Percentiles rank a stretch among this genome's conserved stretches.
Evolutionary conservation across 1,140 invertebrate genomes (phyloP).

Genomic region (Trichonephila inaurata): DNA sequence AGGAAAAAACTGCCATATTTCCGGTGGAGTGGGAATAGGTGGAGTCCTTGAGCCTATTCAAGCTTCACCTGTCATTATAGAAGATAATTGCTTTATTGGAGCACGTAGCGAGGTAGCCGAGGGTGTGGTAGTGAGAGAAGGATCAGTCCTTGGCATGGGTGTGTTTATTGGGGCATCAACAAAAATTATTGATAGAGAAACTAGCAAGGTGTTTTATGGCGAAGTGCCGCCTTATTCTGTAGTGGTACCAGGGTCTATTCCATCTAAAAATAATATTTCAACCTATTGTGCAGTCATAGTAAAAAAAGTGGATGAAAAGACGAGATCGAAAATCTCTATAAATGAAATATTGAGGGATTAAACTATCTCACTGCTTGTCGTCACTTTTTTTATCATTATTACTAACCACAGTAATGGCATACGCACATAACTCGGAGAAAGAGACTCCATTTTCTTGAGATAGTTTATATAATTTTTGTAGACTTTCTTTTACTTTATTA

Average conservation of each 20-base stretch:
- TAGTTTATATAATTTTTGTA: constrained; percentile 19
- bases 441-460: constrained; percentile 12
- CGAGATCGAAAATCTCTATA: constrained; percentile 13
- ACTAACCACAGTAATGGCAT: constrained; percentile 12
- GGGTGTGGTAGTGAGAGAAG: constrained; percentile 39
- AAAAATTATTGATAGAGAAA: constrained; percentile 7
- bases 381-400: neutral
- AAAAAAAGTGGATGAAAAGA: constrained; percentile 15
- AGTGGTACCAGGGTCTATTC: neutral
- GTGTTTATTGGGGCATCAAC: neutral
- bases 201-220: neutral
- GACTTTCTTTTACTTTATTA: constrained; percentile 16
- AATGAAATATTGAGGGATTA: constrained; percentile 15
- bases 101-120: constrained; percentile 34
- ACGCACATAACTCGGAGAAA: neutral
- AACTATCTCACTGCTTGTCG: neutral
- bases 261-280: constrained; percentile 17
- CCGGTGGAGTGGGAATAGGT: neutral
- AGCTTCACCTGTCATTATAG: constrained; percentile 6
- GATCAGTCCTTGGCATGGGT: constrained; percentile 30
- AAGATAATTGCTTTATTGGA: constrained; percentile 34
- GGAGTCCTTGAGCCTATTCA: neutral
- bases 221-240: constrained; percentile 1
- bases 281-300: constrained; percentile 12
- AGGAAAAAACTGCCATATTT: constrained; percentile 4